These are phyloP conservation scores for Lepidostoma basale DNA, from an alignment of 1,140 invertebrate genomes.

Conservation along the genomic window DNA sequence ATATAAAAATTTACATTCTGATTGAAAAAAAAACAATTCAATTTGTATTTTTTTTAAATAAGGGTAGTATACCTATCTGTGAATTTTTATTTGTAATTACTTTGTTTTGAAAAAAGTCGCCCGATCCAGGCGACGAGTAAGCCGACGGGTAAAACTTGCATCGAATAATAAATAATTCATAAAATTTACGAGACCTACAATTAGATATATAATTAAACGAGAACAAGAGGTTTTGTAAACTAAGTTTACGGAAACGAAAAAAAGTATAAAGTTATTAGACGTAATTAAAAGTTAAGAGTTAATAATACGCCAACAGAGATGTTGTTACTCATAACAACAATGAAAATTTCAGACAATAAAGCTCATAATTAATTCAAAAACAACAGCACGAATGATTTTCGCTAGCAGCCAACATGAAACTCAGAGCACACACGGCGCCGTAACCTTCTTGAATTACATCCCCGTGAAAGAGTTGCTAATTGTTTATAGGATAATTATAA, in stretches of 20 bases:
- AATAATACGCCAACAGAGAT: constrained; percentile 13
- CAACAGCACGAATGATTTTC: constrained; percentile 11
- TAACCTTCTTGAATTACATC: constrained; percentile 34
- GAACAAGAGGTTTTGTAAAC: too few species aligned
- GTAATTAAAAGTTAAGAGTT: constrained; percentile 16
- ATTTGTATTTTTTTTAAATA: too few species aligned
- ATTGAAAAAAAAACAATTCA: too few species aligned
- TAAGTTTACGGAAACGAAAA: constrained; percentile 10
- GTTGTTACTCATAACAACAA: constrained; percentile 15
- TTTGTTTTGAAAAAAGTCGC: too few species aligned
- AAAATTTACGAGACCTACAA: too few species aligned
- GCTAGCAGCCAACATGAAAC: constrained; percentile 8
- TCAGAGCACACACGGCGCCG: constrained; percentile 23
- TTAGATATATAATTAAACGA: too few species aligned
- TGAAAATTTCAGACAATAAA: constrained; percentile 24
- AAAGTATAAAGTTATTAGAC: constrained; percentile 16
- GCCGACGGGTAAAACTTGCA: too few species aligned
- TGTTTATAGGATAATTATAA: constrained; percentile 46
- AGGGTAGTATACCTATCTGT: too few species aligned
- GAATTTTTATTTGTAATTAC: too few species aligned
- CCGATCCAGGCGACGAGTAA: too few species aligned
- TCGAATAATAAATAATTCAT: too few species aligned
- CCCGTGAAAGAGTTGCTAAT: constrained; percentile 40
- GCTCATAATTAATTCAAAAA: constrained; percentile 23
- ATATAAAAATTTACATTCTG: too few species aligned